phyloP scores from a whole-genome alignment of 2,113 vertebrate species.

The Ailurus styani region DNA sequence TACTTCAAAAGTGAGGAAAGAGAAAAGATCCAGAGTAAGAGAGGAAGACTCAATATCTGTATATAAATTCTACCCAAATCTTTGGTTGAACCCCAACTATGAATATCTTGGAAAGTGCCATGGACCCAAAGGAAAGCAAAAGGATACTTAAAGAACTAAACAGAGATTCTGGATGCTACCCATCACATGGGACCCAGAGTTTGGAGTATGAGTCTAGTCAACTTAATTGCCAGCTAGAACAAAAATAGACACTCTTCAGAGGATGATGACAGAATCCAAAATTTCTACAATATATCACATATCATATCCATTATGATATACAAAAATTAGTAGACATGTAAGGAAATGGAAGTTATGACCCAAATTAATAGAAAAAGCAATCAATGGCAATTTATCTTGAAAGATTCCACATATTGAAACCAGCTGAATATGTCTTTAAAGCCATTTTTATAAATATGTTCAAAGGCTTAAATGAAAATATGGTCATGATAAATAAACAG shows the following conservation, averaged over 20 bases:
- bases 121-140: not conserved
- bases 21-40: not conserved
- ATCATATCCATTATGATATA: not conserved
- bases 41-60: not conserved
- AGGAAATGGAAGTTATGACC: not conserved
- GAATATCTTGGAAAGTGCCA: not conserved
- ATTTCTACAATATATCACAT: not conserved
- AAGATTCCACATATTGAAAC: not conserved
- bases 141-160: not conserved
- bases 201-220: not conserved
- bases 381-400: not conserved
- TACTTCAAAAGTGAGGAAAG: not conserved
- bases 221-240: not conserved
- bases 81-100: not conserved
- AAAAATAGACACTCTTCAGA: not conserved
- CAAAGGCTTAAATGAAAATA: not conserved
- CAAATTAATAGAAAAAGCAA: not conserved
- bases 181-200: not conserved
- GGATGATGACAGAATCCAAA: not conserved
- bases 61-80: not conserved
- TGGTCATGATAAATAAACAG: not conserved
- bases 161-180: not conserved
- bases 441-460: not conserved
- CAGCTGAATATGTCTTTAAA: not conserved
- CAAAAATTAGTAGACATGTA: not conserved